Evolutionary conservation across 2,888 invertebrate genomes (phyloP).

Genomic region (Campoplex nolae): DNA sequence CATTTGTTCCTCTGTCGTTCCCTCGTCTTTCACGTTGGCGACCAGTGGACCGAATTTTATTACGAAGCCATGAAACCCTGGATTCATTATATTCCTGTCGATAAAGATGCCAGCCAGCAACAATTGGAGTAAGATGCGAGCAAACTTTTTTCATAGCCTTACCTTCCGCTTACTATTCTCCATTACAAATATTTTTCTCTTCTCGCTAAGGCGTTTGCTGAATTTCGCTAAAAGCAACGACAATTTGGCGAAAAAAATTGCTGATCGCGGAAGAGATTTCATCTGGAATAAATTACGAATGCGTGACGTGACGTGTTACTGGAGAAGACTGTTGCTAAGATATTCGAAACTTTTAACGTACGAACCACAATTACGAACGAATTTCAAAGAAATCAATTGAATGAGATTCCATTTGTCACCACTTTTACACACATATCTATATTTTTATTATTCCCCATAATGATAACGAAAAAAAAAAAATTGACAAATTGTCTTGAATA

Average conservation of each 20-base stretch:
- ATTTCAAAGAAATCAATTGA: slow-evolving; percentile 86
- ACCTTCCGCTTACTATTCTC: too few species aligned
- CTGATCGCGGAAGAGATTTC: slow-evolving; percentile 92
- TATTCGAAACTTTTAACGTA: slow-evolving; percentile 92
- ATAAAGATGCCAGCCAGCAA: slow-evolving; percentile 87
- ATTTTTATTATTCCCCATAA: background rate
- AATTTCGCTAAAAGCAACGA: slow-evolving; percentile 92
- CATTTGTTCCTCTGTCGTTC: slow-evolving; percentile 97
- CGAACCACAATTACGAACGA: slow-evolving; percentile 87
- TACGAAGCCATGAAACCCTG: slow-evolving; percentile 96
- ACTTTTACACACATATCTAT: background rate
- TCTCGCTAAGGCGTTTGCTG: slow-evolving; percentile 86
- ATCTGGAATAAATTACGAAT: slow-evolving; percentile 93
- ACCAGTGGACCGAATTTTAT: slow-evolving; percentile 98
- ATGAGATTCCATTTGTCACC: slow-evolving; percentile 19
- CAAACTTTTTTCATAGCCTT: too few species aligned
- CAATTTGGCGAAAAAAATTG: slow-evolving; percentile 90
- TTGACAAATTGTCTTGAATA: slow-evolving; percentile 33
- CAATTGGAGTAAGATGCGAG: slow-evolving; percentile 87
- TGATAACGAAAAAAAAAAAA: background rate
- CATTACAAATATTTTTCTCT: background rate
- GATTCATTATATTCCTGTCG: slow-evolving; percentile 97
- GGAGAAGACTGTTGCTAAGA: slow-evolving; percentile 90
- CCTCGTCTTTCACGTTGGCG: slow-evolving; percentile 96
- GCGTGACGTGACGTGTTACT: slow-evolving; percentile 94